Conservation (phyloP, 2,113 vertebrate genomes). For the Verasper variegatus region DNA sequence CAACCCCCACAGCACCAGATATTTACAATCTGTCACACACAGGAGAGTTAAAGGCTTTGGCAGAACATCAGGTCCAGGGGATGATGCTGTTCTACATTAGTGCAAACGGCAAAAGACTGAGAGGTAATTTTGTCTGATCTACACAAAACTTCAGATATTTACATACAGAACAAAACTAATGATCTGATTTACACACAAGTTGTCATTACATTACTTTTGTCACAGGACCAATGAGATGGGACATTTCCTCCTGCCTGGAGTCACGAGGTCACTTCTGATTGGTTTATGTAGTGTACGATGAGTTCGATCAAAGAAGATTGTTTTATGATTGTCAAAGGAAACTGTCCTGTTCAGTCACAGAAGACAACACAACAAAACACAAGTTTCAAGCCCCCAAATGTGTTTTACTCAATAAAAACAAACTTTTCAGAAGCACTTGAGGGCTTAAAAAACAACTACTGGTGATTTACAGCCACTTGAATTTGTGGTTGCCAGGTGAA, state of each 20-base stretch:
- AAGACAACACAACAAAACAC: slow-evolving; percentile 7
- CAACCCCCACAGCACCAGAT: neutral
- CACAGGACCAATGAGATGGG: slow-evolving; percentile 4
- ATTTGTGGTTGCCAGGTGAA: slow-evolving; percentile 46
- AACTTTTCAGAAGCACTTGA: neutral
- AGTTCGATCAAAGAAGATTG: neutral
- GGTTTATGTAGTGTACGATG: neutral
- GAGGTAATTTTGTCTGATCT: slow-evolving; percentile 62
- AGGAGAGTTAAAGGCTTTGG: slow-evolving; percentile 10
- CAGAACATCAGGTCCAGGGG: slow-evolving; percentile 33
- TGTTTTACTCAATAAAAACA: slow-evolving; percentile 19
- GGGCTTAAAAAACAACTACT: slow-evolving; percentile 12
- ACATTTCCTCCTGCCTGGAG: too few relatives aligned
- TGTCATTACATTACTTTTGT: slow-evolving; percentile 11
- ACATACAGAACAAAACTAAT: slow-evolving; percentile 22
- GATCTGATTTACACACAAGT: slow-evolving; percentile 7
- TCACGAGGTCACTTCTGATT: too few relatives aligned
- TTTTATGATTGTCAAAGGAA: neutral
- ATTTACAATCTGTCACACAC: slow-evolving; percentile 6
- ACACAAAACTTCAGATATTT: slow-evolving; percentile 27
- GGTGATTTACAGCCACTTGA: slow-evolving; percentile 5
- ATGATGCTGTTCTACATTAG: slow-evolving; percentile 50
- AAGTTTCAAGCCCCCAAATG: neutral
- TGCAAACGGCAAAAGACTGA: slow-evolving; percentile 67
- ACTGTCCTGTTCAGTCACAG: neutral